These are phyloP conservation scores for Diglossa brunneiventris DNA, from an alignment of 2,113 vertebrate genomes.

Conservation along the genomic window DNA sequence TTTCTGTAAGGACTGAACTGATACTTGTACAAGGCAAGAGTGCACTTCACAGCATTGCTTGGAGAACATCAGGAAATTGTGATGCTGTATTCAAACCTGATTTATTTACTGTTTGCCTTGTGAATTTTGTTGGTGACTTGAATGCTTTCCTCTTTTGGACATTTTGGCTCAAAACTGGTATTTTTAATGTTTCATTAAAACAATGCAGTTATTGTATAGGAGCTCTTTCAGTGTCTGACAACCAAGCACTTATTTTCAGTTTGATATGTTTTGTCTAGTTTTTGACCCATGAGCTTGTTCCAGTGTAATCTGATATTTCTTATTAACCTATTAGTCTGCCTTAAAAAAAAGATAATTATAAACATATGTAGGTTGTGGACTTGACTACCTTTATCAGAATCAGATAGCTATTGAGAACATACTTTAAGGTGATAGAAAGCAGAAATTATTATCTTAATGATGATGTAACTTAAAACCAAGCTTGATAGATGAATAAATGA, in stretches of 20 bases:
- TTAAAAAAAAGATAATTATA: conserved; percentile 60
- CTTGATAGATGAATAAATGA: conserved; percentile 62
- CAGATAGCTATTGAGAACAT: conserved; percentile 60
- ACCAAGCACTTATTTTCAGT: conserved; percentile 60
- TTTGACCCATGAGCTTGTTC: conserved; percentile 55
- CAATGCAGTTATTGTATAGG: conserved; percentile 44
- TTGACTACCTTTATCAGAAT: conserved; percentile 56
- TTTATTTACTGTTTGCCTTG: not conserved
- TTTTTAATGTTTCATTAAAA: conserved; percentile 3
- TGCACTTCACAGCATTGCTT: not conserved
- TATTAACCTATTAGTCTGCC: conserved; percentile 62
- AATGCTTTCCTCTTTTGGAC: not conserved
- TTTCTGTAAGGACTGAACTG: not conserved
- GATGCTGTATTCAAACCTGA: not conserved
- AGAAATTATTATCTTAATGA: conserved; percentile 63
- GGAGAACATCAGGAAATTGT: not conserved
- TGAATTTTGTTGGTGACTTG: not conserved
- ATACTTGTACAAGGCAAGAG: not conserved
- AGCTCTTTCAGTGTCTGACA: conserved; percentile 17
- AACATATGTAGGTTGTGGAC: conserved; percentile 54
- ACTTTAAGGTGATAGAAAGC: conserved; percentile 63
- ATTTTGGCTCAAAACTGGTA: not conserved
- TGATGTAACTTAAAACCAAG: conserved; percentile 58
- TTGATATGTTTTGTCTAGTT: conserved; percentile 67
- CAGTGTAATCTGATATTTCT: conserved; percentile 68